Evolutionary conservation across 2,797 vertebrate species (phyloP).

Genomic region (Molossus molossus): DNA sequence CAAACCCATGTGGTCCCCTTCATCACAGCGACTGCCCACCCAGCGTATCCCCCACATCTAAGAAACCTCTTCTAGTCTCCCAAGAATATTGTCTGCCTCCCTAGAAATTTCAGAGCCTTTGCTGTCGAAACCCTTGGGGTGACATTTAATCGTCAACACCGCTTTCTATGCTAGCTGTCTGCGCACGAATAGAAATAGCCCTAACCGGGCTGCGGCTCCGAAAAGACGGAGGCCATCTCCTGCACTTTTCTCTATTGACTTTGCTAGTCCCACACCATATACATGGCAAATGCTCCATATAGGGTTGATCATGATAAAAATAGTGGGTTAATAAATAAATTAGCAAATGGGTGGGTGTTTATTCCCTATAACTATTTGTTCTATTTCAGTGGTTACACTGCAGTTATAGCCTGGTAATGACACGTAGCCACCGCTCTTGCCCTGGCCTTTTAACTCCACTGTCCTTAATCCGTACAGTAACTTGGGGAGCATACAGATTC

Average conservation of each 20-base stretch:
- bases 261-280: neutral
- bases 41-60: neutral
- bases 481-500: neutral
- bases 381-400: neutral
- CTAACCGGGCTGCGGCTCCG: neutral
- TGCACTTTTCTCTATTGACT: neutral
- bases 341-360: neutral
- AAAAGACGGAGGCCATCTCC: neutral
- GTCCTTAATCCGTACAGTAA: neutral
- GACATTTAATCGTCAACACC: neutral
- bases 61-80: neutral
- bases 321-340: neutral
- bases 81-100: neutral
- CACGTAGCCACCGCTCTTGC: neutral
- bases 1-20: neutral
- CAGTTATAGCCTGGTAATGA: neutral
- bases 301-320: neutral
- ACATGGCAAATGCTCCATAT: neutral
- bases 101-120: neutral
- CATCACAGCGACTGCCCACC: neutral
- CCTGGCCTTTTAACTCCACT: neutral
- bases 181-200: neutral
- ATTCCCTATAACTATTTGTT: neutral
- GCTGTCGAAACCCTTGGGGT: neutral
- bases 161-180: neutral